Conservation (phyloP, 2,113 vertebrate species). For the Peromyscus maniculatus region DNA sequence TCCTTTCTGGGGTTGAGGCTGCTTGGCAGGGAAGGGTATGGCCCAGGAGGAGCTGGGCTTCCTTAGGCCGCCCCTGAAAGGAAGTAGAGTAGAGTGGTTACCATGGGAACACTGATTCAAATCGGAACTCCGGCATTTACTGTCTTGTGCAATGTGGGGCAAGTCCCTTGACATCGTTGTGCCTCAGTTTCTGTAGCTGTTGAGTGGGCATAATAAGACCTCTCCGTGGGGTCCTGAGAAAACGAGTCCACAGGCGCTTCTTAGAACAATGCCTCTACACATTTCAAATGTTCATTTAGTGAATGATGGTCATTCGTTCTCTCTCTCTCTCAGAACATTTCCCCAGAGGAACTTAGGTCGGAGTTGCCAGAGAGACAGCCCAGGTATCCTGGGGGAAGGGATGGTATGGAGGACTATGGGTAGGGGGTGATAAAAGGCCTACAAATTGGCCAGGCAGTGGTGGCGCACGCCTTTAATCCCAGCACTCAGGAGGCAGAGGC, state of each 20-base stretch:
- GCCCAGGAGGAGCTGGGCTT: background rate
- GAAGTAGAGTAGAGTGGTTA: slow-evolving; percentile 7
- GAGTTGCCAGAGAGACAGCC: slow-evolving; percentile 93
- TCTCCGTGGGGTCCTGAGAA: background rate
- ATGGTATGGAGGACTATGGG: background rate
- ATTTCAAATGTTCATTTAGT: background rate
- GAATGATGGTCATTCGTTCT: background rate
- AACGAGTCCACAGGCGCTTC: background rate
- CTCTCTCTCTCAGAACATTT: slow-evolving; percentile 88
- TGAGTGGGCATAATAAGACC: background rate
- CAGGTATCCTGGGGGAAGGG: slow-evolving; percentile 88
- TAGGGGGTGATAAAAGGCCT: background rate
- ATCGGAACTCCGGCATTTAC: background rate
- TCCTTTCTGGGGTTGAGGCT: background rate
- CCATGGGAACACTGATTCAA: background rate
- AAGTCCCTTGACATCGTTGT: background rate
- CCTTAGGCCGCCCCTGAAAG: background rate
- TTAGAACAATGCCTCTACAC: background rate
- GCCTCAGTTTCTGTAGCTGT: slow-evolving; percentile 38
- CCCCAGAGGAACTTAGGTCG: slow-evolving; percentile 90
- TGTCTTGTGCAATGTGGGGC: background rate
- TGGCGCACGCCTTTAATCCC: too few species aligned
- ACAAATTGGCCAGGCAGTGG: background rate
- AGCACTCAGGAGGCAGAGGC: too few species aligned
- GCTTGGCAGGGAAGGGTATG: background rate